Percentiles rank a stretch among this genome's conserved stretches.
These are phyloP conservation scores for Sycophila texana DNA, from an alignment of 2,888 invertebrate genomes.

Conservation along the genomic window DNA sequence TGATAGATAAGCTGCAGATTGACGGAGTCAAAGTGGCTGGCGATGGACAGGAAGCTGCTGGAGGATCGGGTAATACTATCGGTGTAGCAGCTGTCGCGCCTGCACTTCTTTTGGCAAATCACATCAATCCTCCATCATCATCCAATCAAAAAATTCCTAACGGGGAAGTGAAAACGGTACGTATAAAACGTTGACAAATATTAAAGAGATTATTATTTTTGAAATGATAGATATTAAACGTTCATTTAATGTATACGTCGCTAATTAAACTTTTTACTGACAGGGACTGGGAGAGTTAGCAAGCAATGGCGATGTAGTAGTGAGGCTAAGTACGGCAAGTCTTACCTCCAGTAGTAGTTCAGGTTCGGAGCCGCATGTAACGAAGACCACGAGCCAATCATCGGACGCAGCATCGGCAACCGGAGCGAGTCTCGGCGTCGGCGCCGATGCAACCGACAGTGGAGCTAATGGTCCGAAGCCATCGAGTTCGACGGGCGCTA, in stretches of 20 bases:
- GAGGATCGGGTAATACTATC: constrained; percentile 62
- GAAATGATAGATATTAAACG: too few species aligned
- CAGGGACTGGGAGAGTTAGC: constrained; percentile 47
- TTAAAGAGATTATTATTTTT: not conserved
- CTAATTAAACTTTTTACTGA: constrained; percentile 3
- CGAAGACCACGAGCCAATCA: constrained; percentile 10
- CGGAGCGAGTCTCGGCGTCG: constrained; percentile 13
- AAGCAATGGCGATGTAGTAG: constrained; percentile 69
- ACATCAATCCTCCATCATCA: constrained; percentile 63
- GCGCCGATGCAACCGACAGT: not conserved
- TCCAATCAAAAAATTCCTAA: constrained; percentile 66
- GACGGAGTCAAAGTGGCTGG: constrained; percentile 65
- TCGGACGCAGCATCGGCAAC: not conserved
- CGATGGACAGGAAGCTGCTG: constrained; percentile 53
- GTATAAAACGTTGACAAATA: not conserved
- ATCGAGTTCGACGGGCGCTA: constrained; percentile 85
- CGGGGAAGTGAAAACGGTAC: constrained; percentile 66
- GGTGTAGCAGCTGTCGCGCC: constrained; percentile 68
- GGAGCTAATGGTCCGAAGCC: constrained; percentile 71
- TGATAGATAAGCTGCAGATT: constrained; percentile 70
- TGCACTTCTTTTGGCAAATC: constrained; percentile 69
- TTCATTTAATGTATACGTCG: too few species aligned
- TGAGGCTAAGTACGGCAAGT: constrained; percentile 78
- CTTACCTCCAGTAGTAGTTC: constrained; percentile 78
- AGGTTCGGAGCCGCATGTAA: constrained; percentile 73